Evolutionary conservation across 2,888 invertebrate species (phyloP), one percentile per base, ranked within the genome.

Genomic region (Drosophila cracens): DNA sequence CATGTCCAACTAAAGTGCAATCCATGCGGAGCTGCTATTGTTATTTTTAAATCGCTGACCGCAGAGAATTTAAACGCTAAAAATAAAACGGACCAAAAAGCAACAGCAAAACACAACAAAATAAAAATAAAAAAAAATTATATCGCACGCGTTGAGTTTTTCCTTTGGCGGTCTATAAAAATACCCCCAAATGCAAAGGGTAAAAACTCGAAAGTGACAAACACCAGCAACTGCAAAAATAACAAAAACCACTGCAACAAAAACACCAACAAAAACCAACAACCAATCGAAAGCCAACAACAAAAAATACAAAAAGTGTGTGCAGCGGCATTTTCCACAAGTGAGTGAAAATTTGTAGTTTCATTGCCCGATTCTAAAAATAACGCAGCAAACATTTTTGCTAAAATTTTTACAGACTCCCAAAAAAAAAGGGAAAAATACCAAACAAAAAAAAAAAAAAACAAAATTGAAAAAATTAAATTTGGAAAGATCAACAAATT

Each of bases 31-130:
- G 78, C 81, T 79, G 76, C 63, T 81, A 52, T 69, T 87, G 88
- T 85, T 86, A 86, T 86, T 87, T 86, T 72, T 89, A 86, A 89
- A 82, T 61, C 68, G 88, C 90, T 86, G 85, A 86, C 88, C 85
- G 85, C 85, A 88, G 80, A 87, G 76, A 68, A 77, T 80, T 73
- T 67, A 53, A 56, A 69, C 56, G 73, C 88, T 89, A 82, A 70
- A 86, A 89, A 89, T 86, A 82, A 77, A 82, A 74, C 84, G 70
- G 81, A 88, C 82, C 70, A 83, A 70, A 70, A 72, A 71, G 67
- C 21, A 53, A 65, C 71, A 66, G 58, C 46, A 69, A 62, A 68
- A 49, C 29, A 61, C 56, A 68, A 59, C 63, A 67, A 62, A 74
- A 70, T 62, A 62, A 46, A 83, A 70, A 68, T 51, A 71, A 64